Percentiles rank a stretch among this genome's conserved stretches.
These are phyloP conservation scores for Dryobota labecula DNA, from an alignment of 2,888 invertebrate species.

Conservation along the genomic window DNA sequence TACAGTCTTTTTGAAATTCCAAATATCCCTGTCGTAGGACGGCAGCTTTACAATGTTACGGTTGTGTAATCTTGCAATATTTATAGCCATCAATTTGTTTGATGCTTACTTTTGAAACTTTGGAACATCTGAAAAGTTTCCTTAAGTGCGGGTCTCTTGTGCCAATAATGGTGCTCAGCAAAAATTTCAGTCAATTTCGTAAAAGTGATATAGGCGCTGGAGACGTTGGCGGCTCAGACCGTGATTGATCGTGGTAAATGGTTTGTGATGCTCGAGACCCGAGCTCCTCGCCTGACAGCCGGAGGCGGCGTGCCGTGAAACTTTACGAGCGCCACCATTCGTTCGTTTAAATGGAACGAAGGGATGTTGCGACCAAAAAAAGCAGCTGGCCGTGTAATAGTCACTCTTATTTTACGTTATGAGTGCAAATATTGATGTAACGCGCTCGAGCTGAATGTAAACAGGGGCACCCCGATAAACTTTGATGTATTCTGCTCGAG, in stretches of 20 bases:
- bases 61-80: conserved; percentile 48
- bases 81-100: conserved; percentile 58
- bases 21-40: conserved; percentile 11
- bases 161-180: conserved; percentile 72
- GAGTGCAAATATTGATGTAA: conserved; percentile 67
- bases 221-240: conserved; percentile 72
- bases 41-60: conserved; percentile 36
- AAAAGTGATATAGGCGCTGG: conserved; percentile 81
- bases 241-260: conserved; percentile 86
- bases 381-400: conserved; percentile 66
- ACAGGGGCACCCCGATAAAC: conserved; percentile 61
- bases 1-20: conserved; percentile 34
- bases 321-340: conserved; percentile 76
- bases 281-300: conserved; percentile 70
- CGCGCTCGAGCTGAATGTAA: conserved; percentile 65
- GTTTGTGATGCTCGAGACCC: conserved; percentile 76
- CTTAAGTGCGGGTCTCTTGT: conserved; percentile 61
- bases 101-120: conserved; percentile 57
- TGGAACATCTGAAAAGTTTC: conserved; percentile 60
- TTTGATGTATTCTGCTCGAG: conserved; percentile 61
- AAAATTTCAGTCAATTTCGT: conserved; percentile 80
- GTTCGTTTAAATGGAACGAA: conserved; percentile 66
- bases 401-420: conserved; percentile 65
- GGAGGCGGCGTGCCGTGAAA: conserved; percentile 78
- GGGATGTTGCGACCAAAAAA: conserved; percentile 65